Evolutionary conservation across 2,797 vertebrate species (phyloP).

Genomic region (Poeciliopsis turneri): DNA sequence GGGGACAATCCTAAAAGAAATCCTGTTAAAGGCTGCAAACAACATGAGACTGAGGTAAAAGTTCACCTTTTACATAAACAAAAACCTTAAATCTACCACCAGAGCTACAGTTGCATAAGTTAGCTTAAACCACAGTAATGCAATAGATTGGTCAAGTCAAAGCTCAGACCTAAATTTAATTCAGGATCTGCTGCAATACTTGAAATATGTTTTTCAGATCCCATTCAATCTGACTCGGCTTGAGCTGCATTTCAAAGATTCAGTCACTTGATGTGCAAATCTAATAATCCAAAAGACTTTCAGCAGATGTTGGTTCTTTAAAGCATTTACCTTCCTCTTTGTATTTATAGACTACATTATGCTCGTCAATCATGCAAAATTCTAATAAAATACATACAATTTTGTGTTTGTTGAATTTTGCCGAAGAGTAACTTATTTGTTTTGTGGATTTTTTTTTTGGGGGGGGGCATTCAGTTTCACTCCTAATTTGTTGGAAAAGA

Average conservation of each 20-base stretch:
- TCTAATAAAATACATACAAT: background rate
- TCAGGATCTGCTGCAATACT: background rate
- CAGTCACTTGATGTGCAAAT: background rate
- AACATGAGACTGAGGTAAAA: background rate
- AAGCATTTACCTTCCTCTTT: background rate
- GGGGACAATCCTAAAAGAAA: background rate
- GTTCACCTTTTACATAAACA: background rate
- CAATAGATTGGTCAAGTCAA: background rate
- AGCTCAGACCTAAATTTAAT: background rate
- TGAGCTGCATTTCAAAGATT: background rate
- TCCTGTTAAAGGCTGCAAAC: background rate
- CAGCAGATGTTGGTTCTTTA: background rate
- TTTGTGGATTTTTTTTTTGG: slow-evolving; percentile 39
- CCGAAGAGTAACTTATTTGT: background rate
- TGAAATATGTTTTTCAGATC: background rate
- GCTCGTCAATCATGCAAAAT: background rate
- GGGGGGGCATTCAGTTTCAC: slow-evolving; percentile 30
- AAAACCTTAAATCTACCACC: background rate
- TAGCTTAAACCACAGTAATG: background rate
- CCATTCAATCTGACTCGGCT: background rate
- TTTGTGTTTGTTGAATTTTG: background rate
- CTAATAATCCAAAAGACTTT: background rate
- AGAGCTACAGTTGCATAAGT: background rate
- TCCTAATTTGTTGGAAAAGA: slow-evolving; percentile 57
- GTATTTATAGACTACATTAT: background rate